phyloP scores from a whole-genome alignment of 2,888 invertebrate species.

The Drosophila barbarae region DNA sequence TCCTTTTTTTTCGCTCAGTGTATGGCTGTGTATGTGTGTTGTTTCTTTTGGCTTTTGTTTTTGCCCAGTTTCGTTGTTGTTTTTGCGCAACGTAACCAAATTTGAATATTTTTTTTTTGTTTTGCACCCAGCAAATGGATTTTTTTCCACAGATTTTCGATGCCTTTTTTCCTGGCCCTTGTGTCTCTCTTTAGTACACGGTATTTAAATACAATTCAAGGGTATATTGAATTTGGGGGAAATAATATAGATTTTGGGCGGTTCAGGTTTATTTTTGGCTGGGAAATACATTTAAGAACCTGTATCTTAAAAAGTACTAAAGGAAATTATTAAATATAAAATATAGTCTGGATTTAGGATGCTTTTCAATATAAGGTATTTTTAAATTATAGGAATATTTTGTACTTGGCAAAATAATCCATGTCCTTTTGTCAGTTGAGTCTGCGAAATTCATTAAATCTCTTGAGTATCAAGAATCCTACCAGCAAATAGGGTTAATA shows the following conservation, averaged over 20 bases:
- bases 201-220: no score
- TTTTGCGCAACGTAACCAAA: conserved; percentile 73
- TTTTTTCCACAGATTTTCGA: conserved; percentile 74
- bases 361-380: background rate
- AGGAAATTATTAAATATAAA: background rate
- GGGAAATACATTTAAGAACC: background rate
- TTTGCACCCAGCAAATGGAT: conserved; percentile 65
- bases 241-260: background rate
- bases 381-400: background rate
- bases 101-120: conserved; percentile 63
- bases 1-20: conserved; percentile 16
- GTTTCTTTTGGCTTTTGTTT: conserved; percentile 65
- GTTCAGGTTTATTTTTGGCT: background rate
- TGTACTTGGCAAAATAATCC: background rate
- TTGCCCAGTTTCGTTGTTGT: conserved; percentile 56
- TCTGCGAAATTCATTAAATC: no score
- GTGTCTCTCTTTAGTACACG: conserved; percentile 13
- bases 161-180: conserved; percentile 54
- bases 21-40: conserved; percentile 43
- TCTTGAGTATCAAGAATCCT: background rate
- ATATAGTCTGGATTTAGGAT: fast-evolving
- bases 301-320: background rate
- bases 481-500: background rate
- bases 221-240: background rate
- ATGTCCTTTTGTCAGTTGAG: no score